A percentile compares a stretch with the other conserved stretches of the same genome.
Conservation (phyloP, 2,113 vertebrate species). For the Loxodonta africana region DNA sequence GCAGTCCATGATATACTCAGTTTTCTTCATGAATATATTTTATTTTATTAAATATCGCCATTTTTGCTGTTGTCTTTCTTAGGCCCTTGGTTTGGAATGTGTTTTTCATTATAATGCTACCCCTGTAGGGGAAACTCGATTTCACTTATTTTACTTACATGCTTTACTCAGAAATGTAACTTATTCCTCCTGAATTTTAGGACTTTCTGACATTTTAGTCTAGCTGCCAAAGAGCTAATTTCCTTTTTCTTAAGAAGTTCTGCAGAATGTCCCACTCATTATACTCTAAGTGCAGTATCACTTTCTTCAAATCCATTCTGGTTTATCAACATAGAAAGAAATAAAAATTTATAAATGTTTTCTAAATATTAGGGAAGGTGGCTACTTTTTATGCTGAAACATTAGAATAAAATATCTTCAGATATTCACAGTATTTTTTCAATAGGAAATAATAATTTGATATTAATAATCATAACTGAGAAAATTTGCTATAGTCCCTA, state of each 20-base stretch:
- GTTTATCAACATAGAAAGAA: slow-evolving; percentile 5
- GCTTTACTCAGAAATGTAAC: not conserved
- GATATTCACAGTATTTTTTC: slow-evolving; percentile 4
- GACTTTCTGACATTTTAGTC: not conserved
- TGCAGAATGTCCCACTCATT: not conserved
- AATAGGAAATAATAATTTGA: not conserved
- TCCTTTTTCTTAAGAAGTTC: slow-evolving; percentile 54
- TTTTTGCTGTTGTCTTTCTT: not conserved
- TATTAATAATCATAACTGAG: not conserved
- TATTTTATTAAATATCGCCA: not conserved
- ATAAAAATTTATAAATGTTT: slow-evolving; percentile 5
- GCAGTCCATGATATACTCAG: not conserved
- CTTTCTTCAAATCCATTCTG: slow-evolving; percentile 6
- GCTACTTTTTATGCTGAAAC: slow-evolving; percentile 13
- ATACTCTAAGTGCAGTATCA: not conserved
- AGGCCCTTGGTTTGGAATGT: not conserved
- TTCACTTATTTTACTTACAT: slow-evolving; percentile 46
- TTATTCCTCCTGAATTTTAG: not conserved
- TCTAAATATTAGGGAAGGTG: not conserved
- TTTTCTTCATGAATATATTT: not conserved
- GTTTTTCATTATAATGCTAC: slow-evolving; percentile 20
- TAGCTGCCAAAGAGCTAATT: slow-evolving; percentile 21
- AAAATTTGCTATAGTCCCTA: not conserved
- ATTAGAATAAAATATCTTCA: not conserved
- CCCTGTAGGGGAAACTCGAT: not conserved